Conservation (phyloP, 2,797 vertebrate species). For the Lophius americanus region DNA sequence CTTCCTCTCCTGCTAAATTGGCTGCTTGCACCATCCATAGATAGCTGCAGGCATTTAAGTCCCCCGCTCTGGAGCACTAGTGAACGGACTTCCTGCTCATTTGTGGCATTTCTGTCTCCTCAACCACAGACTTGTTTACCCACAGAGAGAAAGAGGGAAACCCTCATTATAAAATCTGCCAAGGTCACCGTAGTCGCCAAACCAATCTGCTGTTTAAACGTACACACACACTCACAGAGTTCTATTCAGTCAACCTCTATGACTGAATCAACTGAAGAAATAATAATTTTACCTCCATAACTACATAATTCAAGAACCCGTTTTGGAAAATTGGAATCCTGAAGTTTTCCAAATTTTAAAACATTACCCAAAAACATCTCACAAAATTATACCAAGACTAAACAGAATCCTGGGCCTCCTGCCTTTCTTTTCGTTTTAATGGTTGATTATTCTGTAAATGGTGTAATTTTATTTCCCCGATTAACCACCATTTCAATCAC, state of each 20-base stretch:
- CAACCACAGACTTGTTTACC: constrained; percentile 76
- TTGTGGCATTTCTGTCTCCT: constrained; percentile 78
- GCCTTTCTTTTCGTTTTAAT: constrained; percentile 74
- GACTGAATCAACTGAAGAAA: constrained; percentile 19
- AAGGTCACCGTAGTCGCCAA: constrained; percentile 70
- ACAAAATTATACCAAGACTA: not conserved
- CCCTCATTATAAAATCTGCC: constrained; percentile 76
- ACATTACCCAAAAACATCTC: not conserved
- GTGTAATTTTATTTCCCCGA: constrained; percentile 42
- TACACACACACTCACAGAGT: constrained; percentile 25
- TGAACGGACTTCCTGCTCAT: constrained; percentile 75
- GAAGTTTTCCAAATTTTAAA: constrained; percentile 7
- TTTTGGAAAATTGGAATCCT: not conserved
- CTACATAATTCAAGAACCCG: constrained; percentile 1
- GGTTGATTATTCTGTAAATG: constrained; percentile 53
- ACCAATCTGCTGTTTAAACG: constrained; percentile 53
- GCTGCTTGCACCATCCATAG: constrained; percentile 74
- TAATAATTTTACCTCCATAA: not conserved
- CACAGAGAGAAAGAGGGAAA: constrained; percentile 72
- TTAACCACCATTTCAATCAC: constrained; percentile 33
- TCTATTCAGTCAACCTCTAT: constrained; percentile 21
- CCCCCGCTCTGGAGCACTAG: constrained; percentile 69
- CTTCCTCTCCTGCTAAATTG: constrained; percentile 82
- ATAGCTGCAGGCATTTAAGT: constrained; percentile 71
- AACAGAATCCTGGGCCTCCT: constrained; percentile 54